Percentiles rank a stretch among this genome's conserved stretches.
phyloP scores from a whole-genome alignment of 2,888 invertebrate genomes.

The Epinotia bilunana region DNA sequence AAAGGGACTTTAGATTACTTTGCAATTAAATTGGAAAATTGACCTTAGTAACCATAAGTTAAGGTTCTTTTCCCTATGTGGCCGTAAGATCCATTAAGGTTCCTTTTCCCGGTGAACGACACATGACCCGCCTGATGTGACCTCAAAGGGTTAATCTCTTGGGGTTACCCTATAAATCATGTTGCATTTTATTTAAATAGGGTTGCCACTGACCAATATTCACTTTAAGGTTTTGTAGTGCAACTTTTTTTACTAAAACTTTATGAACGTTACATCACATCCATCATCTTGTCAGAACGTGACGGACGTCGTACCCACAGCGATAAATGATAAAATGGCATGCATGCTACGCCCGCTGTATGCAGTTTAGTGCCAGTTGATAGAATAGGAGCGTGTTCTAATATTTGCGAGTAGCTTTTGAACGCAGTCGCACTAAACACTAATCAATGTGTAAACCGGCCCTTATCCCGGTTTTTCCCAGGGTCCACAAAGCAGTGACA shows the following conservation, averaged over 20 bases:
- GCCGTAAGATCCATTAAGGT: neutral
- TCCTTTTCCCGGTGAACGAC: neutral
- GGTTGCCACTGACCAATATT: constrained; percentile 57
- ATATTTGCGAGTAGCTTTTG: no score
- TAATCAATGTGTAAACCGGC: no score
- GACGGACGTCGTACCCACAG: no score
- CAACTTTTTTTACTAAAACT: no score
- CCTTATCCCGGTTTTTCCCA: no score
- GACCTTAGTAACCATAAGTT: neutral
- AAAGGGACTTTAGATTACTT: neutral
- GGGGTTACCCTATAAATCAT: constrained; percentile 82
- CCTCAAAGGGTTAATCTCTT: constrained; percentile 66
- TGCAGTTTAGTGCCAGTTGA: no score
- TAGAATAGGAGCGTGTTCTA: no score
- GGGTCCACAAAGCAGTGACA: constrained; percentile 48
- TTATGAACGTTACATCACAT: no score
- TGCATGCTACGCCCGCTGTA: no score
- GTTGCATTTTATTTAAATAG: constrained; percentile 65
- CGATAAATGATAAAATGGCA: no score
- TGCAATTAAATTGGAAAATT: neutral
- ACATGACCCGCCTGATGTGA: constrained; percentile 55
- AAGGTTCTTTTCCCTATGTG: neutral
- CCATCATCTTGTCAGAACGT: no score
- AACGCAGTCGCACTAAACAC: no score
- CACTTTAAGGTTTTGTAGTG: neutral